Evolutionary conservation across 1,140 invertebrate species (phyloP), one percentile per base, ranked within the genome.

Genomic region (Neodiprion lecontei): DNA sequence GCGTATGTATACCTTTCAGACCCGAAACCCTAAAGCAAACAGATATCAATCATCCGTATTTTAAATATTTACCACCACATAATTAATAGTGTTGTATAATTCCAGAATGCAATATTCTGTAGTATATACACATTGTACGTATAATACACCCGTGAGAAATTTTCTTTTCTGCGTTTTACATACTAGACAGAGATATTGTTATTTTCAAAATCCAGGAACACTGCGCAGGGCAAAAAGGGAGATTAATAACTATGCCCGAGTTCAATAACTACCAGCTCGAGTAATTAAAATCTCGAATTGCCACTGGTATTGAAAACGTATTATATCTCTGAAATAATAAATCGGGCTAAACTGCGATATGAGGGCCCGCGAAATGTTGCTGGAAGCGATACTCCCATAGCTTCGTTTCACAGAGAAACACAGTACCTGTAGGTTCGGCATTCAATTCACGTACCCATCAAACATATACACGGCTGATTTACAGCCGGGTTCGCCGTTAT

Each of bases 31-130:
- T 77, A 80, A 71, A 72, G 28, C 75, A 79, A 80, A 78, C 80
- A 78, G 79, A 77, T 81, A 82, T 82, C 78, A 81, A 83, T 82
- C 82, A 81, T 67, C 69, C 23, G 70, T 72, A 69, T 82, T 83
- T 83, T 82, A 80, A 83, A 83, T 83, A 82, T 82, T 83, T 82
- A 78, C 79, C 79, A 72, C 75, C 67, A 72, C 79, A 79, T 81
- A 83, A 82, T 83, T 79, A 82, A 83, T 83, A 79, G 78, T 75
- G 76, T 75, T 79, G 28, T 40, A 79, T 82, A 82, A 80, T 82
- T 81, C 75, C 79, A 70, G n/a, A 61, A 61, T 61, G 53, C 11
- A 61, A 61, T 14, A 12, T 61, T 9, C 11, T 40, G 28, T 40
- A 40, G 28, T 40, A 40, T 40, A 40, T 40, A 40, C 28, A 40